Conservation (phyloP, 2,797 vertebrate genomes). For the Melopsittacus undulatus region DNA sequence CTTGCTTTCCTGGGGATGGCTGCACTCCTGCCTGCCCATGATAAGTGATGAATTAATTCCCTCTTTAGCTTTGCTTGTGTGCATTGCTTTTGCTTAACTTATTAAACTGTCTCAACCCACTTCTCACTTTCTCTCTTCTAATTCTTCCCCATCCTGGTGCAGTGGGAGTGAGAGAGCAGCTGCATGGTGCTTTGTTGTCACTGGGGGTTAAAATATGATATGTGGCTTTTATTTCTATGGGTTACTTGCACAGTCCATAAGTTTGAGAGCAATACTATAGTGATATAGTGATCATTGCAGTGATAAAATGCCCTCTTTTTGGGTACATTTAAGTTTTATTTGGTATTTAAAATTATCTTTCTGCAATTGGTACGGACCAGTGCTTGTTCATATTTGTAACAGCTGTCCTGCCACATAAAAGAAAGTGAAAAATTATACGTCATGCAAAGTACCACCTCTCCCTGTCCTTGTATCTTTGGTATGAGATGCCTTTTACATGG, state of each 20-base stretch:
- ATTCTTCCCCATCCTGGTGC: too few species aligned
- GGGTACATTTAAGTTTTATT: neutral
- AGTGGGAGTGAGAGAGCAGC: neutral
- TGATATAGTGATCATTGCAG: neutral
- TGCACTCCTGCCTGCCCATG: neutral
- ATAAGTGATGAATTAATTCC: neutral
- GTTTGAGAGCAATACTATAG: neutral
- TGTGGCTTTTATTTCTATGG: neutral
- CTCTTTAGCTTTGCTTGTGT: neutral
- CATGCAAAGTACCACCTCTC: neutral
- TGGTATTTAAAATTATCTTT: neutral
- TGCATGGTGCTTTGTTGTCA: neutral
- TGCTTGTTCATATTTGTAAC: neutral
- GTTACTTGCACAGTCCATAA: neutral
- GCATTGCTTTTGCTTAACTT: neutral
- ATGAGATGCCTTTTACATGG: neutral
- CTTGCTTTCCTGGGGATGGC: neutral
- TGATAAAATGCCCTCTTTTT: neutral
- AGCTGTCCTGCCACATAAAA: neutral
- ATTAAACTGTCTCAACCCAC: neutral
- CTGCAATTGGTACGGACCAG: neutral
- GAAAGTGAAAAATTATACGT: neutral
- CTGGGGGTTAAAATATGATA: neutral
- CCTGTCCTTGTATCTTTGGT: neutral
- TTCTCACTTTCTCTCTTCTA: neutral